Percentiles rank a stretch among this genome's conserved stretches.
Conservation (phyloP, 2,113 vertebrate genomes). For the Hucho hucho region DNA sequence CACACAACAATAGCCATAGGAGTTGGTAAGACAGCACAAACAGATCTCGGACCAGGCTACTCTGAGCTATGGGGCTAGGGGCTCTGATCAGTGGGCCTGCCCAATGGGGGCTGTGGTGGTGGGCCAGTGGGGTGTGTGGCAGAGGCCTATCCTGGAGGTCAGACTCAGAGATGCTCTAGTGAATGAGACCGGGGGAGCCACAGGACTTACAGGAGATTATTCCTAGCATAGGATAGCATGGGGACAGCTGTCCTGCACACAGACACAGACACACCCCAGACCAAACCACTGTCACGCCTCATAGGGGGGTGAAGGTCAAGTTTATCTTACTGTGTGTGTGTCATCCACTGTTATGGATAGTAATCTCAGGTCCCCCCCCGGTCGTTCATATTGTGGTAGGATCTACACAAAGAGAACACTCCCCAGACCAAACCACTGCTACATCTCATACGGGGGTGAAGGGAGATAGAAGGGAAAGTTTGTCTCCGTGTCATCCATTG, state of each 20-base stretch:
- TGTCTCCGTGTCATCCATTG: too few relatives aligned
- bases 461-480: neutral
- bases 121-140: constrained; percentile 5
- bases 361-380: neutral
- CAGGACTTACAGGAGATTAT: constrained; percentile 61
- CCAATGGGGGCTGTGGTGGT: neutral
- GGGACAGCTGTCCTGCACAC: constrained; percentile 59
- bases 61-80: too few relatives aligned
- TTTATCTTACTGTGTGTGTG: neutral
- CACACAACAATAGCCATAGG: too few relatives aligned
- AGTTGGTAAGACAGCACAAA: too few relatives aligned
- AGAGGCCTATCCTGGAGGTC: constrained; percentile 36
- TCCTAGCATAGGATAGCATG: constrained; percentile 21
- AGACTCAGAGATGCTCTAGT: constrained; percentile 28
- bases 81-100: neutral
- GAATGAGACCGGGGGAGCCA: constrained; percentile 60
- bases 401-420: neutral
- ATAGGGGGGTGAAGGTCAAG: neutral
- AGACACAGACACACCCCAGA: constrained; percentile 27
- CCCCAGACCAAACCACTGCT: neutral
- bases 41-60: too few relatives aligned
- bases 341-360: neutral
- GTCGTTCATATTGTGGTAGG: neutral
- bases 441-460: neutral
- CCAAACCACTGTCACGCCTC: neutral